These are phyloP conservation scores for Acanthosepion esculentum DNA, from an alignment of 2,888 invertebrate species.

Conservation along the genomic window DNA sequence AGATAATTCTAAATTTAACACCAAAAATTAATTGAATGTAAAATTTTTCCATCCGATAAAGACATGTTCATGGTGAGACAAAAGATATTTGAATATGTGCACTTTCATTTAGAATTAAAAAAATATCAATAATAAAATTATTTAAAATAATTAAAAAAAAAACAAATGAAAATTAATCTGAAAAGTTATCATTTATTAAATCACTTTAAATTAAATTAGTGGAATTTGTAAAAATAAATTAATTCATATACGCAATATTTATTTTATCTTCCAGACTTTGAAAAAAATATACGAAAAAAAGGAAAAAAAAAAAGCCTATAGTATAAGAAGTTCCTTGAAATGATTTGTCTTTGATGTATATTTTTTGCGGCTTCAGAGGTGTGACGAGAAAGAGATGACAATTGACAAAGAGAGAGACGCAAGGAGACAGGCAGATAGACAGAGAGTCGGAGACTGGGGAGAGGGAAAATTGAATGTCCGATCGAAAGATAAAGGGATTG, in stretches of 20 bases:
- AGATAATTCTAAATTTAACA: not conserved
- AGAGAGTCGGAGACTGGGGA: not conserved
- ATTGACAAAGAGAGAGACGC: not conserved
- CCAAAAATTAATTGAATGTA: not conserved
- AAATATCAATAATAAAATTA: not conserved
- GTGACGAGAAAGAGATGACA: not conserved
- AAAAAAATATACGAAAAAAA: not conserved
- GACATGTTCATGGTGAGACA: not conserved
- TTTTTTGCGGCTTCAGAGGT: not conserved
- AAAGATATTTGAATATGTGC: not conserved
- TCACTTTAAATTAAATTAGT: not conserved
- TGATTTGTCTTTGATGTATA: not conserved
- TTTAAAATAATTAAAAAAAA: not conserved
- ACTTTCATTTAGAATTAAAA: not conserved
- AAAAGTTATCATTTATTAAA: not conserved
- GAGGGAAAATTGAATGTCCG: not conserved
- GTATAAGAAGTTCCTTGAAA: not conserved
- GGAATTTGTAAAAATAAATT: not conserved
- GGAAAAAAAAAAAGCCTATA: not conserved
- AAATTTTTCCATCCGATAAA: not conserved
- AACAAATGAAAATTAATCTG: not conserved
- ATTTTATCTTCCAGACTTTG: not conserved
- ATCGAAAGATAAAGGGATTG: not conserved
- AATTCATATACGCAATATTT: not conserved
- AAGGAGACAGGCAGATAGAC: not conserved